A percentile compares a stretch with the other conserved stretches of the same genome.
phyloP scores from a whole-genome alignment of 1,140 invertebrate genomes.

The Copidosoma floridanum region DNA sequence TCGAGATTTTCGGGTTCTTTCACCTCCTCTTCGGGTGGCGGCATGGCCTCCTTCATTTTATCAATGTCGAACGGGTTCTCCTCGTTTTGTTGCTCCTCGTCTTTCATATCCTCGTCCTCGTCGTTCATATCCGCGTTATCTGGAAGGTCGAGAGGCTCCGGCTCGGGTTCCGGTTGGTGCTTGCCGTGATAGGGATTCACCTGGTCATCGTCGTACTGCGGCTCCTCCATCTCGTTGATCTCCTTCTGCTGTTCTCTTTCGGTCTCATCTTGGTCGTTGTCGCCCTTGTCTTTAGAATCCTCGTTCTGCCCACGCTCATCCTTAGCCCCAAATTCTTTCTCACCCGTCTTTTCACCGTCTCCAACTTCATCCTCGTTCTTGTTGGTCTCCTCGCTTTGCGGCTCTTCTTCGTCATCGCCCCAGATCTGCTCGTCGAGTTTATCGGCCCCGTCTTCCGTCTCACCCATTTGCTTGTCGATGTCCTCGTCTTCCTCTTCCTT shows the following conservation, averaged over 20 bases:
- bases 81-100: slow-evolving; percentile 58
- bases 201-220: slow-evolving; percentile 78
- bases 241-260: slow-evolving; percentile 64
- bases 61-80: slow-evolving; percentile 85
- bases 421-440: slow-evolving; percentile 83
- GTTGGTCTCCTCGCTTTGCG: slow-evolving; percentile 64
- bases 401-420: slow-evolving; percentile 78
- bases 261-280: slow-evolving; percentile 41
- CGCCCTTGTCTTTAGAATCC: slow-evolving; percentile 46
- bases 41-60: slow-evolving; percentile 63
- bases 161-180: slow-evolving; percentile 70
- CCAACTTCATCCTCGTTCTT: slow-evolving; percentile 63
- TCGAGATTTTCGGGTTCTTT: slow-evolving; percentile 34
- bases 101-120: slow-evolving; percentile 63
- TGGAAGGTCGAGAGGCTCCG: slow-evolving; percentile 82
- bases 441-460: slow-evolving; percentile 79
- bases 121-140: slow-evolving; percentile 83
- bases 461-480: slow-evolving; percentile 93
- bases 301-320: slow-evolving; percentile 17
- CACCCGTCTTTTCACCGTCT: slow-evolving; percentile 53
- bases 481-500: slow-evolving; percentile 68
- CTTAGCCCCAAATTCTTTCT: slow-evolving; percentile 21
- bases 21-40: slow-evolving; percentile 9
- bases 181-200: slow-evolving; percentile 84
- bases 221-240: slow-evolving; percentile 77